phyloP scores from a whole-genome alignment of 2,113 vertebrate genomes.

The Dasyurus viverrinus region DNA sequence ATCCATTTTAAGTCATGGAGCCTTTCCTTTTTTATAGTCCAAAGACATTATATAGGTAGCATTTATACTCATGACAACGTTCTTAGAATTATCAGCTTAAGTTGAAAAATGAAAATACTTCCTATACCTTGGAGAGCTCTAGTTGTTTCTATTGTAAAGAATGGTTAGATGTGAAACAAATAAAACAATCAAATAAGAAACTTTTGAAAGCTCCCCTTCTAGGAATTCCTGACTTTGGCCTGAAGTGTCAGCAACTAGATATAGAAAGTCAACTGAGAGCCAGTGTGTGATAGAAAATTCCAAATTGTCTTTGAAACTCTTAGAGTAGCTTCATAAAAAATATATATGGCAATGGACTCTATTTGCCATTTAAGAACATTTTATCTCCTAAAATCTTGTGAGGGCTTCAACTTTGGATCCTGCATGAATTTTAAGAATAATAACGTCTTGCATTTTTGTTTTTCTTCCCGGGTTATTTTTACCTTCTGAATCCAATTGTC shows the following conservation, averaged over 20 bases:
- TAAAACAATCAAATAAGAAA: not conserved
- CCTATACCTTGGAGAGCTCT: not conserved
- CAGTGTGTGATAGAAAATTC: not conserved
- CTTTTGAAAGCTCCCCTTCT: not conserved
- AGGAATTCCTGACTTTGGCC: constrained; percentile 7
- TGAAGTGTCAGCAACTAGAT: not conserved
- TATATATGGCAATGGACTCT: constrained; percentile 27
- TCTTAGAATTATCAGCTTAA: not conserved
- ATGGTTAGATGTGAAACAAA: not conserved
- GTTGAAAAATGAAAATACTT: not conserved
- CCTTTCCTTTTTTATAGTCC: too few species aligned
- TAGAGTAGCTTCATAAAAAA: not conserved
- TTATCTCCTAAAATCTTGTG: constrained; percentile 19
- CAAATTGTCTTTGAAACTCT: not conserved
- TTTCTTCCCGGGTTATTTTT: too few species aligned
- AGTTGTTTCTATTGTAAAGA: not conserved
- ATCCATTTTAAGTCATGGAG: not conserved
- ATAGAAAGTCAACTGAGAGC: not conserved
- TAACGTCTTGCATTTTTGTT: too few species aligned
- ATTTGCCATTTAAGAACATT: constrained; percentile 6
- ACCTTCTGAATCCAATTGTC: too few species aligned
- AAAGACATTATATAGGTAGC: not conserved
- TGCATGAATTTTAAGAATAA: constrained; percentile 15
- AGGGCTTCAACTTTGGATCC: not conserved
- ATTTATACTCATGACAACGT: not conserved